Evolutionary conservation across 2,888 invertebrate species (phyloP), one percentile per base, ranked within the genome.

Genomic region (Chromoteleia sp.): DNA sequence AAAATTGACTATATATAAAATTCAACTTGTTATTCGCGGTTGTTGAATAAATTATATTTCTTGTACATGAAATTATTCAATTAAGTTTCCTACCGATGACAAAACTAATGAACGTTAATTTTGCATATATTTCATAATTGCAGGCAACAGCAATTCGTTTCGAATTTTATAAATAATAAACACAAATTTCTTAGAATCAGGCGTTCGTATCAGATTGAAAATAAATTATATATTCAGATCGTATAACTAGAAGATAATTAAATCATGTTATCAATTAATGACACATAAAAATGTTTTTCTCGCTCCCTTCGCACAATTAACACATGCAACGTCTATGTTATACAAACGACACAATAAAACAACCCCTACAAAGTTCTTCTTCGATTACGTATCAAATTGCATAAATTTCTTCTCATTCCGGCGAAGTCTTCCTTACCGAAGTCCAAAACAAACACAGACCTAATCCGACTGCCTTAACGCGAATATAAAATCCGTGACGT

Each of bases 401-500:
- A 59, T 59, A 43, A 59, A 59, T 59, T 59, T 43, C 59, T 59
- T 59, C 39, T 12, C 1, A 19, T 39, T 39, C 39, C 19, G 0
- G 43, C 15, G 15, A 59, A 59, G 43, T 63, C 61, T 12, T 36
- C 50, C 48, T 45, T 17, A 17, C 15, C n/a, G 8, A 29, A 29
- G 12, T 25, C 25, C 8, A 67, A 67, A 67, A 41, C 41, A 52
- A 67, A 41, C 15, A 2, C 10, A 36, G 14, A 36, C 36, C 14
- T 7, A 41, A 50, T 1, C 33, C 30, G 43, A 21, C 12, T 54
- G 54, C 21, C 45, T 56, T 45, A 73, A 61, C 43, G 33, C 4
- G n/a, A n/a, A 5, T 19, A 41, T 73, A 61, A 73, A 61, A 61
- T 43, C 45, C 14, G n/a, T 43, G 43, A 52, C 54, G 39, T 25